Evolutionary conservation across 2,888 invertebrate species (phyloP), one percentile per base, ranked within the genome.

Genomic region (Dioctria rufipes): DNA sequence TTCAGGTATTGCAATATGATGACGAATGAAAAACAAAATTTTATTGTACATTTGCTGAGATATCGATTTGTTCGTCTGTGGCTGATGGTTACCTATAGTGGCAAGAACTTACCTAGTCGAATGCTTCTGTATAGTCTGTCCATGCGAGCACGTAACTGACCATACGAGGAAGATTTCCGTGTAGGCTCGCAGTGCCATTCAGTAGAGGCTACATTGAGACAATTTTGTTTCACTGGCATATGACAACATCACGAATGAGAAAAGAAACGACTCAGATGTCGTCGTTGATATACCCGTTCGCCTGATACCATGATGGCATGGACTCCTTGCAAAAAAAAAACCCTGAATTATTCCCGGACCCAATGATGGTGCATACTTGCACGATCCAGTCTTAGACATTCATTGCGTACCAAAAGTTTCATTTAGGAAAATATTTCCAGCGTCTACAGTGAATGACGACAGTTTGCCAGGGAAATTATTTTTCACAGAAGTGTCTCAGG

Each of bases 361-460:
- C 25, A 25, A 25, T 25, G 58, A 37, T 49, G 69, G 58, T n/a
- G 69, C 79, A 79, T 79, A 69, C 39, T 66, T 67, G 54, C 79
- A 79, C 79, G 79, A 79, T 69, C 58, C 60, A 2, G 13, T 79
- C 69, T 79, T 79, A 13, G 69, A 79, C 79, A 79, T 79, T 67
- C 79, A 60, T 79, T 79, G 60, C 79, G 69, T 79, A 79, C 69
- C 79, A 79, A 79, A 79, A 42, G 79, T 77, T 77, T 77, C 77
- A 77, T 77, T 77, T 77, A 63, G 63, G 77, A 77, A 77, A 77
- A 77, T 77, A 63, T 77, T 43, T 63, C 25, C 77, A 77, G 60
- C 73, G 73, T 75, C 73, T 58, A 60, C 60, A 60, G 73, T 39
- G 2, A 43, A 75, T 75, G 73, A 75, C 73, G 60, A 60, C 60